These are phyloP conservation scores for Proterorhinus semilunaris DNA, from an alignment of 2,113 vertebrate species.

Conservation along the genomic window DNA sequence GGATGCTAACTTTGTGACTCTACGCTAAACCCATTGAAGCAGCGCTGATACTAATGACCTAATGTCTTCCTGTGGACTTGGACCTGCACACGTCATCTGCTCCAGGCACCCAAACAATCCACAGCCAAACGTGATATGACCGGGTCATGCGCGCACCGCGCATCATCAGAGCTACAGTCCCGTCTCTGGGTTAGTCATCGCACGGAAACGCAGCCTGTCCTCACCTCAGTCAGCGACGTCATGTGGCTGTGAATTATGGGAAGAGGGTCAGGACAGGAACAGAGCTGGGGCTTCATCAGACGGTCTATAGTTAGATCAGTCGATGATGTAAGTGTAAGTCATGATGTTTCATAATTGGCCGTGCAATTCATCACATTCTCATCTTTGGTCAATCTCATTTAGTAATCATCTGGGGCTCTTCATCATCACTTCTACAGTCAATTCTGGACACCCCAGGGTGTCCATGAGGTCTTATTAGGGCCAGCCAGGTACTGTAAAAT, in stretches of 20 bases:
- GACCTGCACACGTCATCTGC: conserved; percentile 14
- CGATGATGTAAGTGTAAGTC: no score
- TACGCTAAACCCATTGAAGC: conserved; percentile 16
- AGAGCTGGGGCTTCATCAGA: conserved; percentile 9
- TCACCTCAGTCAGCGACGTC: conserved; percentile 35
- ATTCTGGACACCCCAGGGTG: no score
- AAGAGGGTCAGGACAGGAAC: conserved; percentile 24
- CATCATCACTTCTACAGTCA: no score
- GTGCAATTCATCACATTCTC: no score
- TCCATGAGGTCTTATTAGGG: no score
- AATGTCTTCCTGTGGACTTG: conserved; percentile 37
- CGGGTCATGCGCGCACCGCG: conserved; percentile 30
- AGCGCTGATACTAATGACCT: conserved; percentile 14
- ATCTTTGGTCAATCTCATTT: no score
- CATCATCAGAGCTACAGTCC: conserved; percentile 28
- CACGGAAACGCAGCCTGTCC: conserved; percentile 47
- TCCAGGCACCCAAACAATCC: conserved; percentile 20
- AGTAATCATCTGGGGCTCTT: no score
- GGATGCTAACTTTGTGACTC: neutral
- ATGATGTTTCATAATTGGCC: no score
- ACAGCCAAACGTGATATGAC: conserved; percentile 27
- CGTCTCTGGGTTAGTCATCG: conserved; percentile 52
- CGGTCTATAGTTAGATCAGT: no score
- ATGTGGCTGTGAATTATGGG: conserved; percentile 29
- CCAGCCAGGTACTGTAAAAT: no score